phyloP scores from a whole-genome alignment of 2,113 vertebrate genomes.

The Chloropsis cyanopogon region DNA sequence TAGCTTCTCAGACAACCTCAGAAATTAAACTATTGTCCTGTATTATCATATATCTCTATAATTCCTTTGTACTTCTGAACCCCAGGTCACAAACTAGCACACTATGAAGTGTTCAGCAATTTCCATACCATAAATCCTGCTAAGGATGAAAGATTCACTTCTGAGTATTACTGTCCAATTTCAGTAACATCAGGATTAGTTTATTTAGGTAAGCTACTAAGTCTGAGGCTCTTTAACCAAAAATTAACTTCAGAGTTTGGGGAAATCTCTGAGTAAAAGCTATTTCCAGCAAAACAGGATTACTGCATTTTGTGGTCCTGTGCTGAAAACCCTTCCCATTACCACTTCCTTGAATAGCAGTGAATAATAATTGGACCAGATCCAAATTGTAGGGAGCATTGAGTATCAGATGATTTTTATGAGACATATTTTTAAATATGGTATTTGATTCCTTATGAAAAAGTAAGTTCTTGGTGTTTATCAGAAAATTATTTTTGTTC shows the following conservation, averaged over 20 bases:
- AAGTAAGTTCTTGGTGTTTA: background rate
- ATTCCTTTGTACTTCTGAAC: conserved; percentile 57
- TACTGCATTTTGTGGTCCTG: background rate
- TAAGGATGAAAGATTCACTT: conserved; percentile 28
- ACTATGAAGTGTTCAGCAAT: conserved; percentile 37
- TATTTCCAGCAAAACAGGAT: background rate
- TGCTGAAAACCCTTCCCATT: background rate
- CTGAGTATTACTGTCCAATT: conserved; percentile 5
- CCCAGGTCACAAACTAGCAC: conserved; percentile 18
- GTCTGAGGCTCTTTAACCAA: background rate
- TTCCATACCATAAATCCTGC: conserved; percentile 43
- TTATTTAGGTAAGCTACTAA: conserved; percentile 27
- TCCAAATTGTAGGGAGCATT: background rate
- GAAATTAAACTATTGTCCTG: conserved; percentile 51
- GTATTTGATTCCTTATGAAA: background rate
- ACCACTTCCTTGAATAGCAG: background rate
- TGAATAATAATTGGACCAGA: background rate
- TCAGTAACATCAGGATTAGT: background rate
- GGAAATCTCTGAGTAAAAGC: background rate
- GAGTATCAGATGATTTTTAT: background rate
- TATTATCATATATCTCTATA: conserved; percentile 51
- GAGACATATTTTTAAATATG: background rate
- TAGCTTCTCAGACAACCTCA: conserved; percentile 39
- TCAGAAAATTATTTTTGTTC: background rate
- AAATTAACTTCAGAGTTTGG: background rate